These are phyloP conservation scores for Lepidostoma basale DNA, from an alignment of 1,140 invertebrate species.

Conservation along the genomic window DNA sequence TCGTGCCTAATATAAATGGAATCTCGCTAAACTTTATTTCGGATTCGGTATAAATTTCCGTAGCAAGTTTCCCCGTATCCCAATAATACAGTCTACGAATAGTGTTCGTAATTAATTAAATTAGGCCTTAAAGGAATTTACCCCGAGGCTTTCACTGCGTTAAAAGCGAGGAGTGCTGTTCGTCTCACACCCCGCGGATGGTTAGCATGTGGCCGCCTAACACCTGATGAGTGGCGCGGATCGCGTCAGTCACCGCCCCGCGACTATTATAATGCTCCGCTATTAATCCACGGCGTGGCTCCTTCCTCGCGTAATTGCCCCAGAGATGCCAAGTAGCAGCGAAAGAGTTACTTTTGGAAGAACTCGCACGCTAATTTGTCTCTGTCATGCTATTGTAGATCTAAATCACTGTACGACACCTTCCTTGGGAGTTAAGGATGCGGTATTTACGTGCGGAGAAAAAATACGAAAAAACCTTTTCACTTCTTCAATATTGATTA, in stretches of 20 bases:
- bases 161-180: conserved; percentile 30
- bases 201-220: conserved; percentile 42
- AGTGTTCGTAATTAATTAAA: conserved; percentile 44
- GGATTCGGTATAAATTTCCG: conserved; percentile 24
- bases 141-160: conserved; percentile 35
- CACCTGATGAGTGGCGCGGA: conserved; percentile 37
- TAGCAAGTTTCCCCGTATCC: conserved; percentile 18
- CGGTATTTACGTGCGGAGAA: too few species aligned
- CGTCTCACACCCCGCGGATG: not conserved
- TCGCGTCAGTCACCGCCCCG: conserved; percentile 15
- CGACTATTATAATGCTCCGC: conserved; percentile 10
- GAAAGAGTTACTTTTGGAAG: too few species aligned
- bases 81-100: conserved; percentile 43
- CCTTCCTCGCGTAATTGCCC: not conserved
- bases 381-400: too few species aligned
- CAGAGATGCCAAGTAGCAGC: too few species aligned
- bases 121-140: conserved; percentile 40
- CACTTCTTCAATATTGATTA: too few species aligned
- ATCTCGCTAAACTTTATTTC: conserved; percentile 6
- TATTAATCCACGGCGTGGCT: conserved; percentile 16
- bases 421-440: too few species aligned
- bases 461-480: too few species aligned
- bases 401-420: too few species aligned
- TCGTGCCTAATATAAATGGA: not conserved
- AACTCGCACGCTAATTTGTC: too few species aligned